Base-by-base conservation (phyloP, 2,113 vertebrate species). In the Patagioenas fasciata region DNA sequence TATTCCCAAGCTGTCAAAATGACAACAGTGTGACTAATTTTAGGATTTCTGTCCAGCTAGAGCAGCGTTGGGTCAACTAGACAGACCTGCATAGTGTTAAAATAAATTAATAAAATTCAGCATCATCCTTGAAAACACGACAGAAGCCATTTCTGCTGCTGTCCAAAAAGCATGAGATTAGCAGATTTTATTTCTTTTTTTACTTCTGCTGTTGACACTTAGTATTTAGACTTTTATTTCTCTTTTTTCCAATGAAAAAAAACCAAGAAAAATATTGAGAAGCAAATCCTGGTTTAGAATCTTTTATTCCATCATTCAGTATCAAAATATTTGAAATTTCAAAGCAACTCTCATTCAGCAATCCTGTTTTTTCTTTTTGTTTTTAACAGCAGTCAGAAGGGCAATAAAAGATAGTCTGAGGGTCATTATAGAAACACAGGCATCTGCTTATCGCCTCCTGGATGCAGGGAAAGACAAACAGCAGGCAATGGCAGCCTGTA, bases 381-480 rank as follows among this genome's bases (percentile, higher is more conserved):
- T 82, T 93, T 64, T 90, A 65, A 24, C 64, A 66, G 79, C n/a
- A 77, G 83, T 54, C 57, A 51, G 51, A 56, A 93, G 72, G 75
- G 47, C 79, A 89, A 40, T 80, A 69, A 87, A 80, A 88, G 87
- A 42, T n/a, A 82, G 67, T 57, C n/a, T 5, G 16, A 60, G 64
- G 47, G 82, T 67, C 34, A 6, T 34, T 53, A 65, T 23, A 61
- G 81, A 23, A 80, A 36, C 32, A 12, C 42, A 42, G 72, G 56
- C 85, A 32, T 83, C 66, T 61, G 88, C 85, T 88, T 92, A 78
- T 95, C 48, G 1, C 77, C 40, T 75, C 29, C 80, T 81, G 83
- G 83, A 42, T 44, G 48, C 32, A n/a, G 47, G 70, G 88, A 79
- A 84, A 54, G 91, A 75, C 88, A 96, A 96, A 88, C 82, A 91